Evolutionary conservation across 2,113 vertebrate genomes (phyloP).

Genomic region (Hystrix brachyura): DNA sequence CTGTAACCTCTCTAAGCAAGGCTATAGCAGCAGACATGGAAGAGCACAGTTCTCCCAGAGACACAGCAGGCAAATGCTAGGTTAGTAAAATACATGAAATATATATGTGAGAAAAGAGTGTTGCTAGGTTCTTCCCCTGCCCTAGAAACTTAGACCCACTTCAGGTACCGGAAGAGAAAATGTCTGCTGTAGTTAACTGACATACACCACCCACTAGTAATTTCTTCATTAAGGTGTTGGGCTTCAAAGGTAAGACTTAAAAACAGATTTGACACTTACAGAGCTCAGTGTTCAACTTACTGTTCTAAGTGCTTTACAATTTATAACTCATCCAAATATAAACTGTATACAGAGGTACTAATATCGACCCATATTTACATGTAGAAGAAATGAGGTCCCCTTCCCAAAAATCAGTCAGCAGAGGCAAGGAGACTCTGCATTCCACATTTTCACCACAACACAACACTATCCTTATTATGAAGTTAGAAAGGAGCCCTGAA

Average conservation of each 20-base stretch:
- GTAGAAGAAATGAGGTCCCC: neutral
- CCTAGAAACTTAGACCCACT: neutral
- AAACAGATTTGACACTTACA: conserved; percentile 5
- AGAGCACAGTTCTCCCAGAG: neutral
- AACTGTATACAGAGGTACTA: neutral
- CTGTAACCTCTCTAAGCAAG: neutral
- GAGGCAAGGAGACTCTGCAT: neutral
- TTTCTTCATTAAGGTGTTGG: neutral
- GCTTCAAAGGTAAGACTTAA: conserved; percentile 17
- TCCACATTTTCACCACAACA: neutral
- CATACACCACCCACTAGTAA: neutral
- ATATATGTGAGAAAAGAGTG: neutral
- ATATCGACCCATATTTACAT: neutral
- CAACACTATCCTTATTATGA: neutral
- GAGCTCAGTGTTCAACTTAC: neutral
- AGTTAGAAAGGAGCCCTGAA: neutral
- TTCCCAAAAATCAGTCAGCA: neutral
- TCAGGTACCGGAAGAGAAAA: neutral
- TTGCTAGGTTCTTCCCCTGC: neutral
- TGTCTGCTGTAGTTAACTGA: neutral
- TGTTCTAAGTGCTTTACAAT: neutral
- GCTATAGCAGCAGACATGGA: neutral
- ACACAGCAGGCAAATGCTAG: neutral
- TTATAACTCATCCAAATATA: neutral
- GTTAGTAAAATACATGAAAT: neutral